These are phyloP conservation scores for Euspilapteryx auroguttella DNA, from an alignment of 2,888 invertebrate genomes.

Conservation along the genomic window DNA sequence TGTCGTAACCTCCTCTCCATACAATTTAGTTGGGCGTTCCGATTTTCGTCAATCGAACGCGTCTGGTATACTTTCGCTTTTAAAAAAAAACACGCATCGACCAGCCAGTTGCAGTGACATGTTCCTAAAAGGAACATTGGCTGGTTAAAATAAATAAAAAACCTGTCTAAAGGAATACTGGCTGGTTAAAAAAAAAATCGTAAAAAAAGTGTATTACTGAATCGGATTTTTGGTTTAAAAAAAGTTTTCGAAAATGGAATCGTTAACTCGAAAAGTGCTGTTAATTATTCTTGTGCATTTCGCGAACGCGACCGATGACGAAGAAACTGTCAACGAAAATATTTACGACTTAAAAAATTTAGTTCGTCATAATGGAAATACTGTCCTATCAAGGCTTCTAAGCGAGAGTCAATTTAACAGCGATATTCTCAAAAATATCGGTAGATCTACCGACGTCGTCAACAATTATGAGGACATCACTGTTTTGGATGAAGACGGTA, in stretches of 20 bases:
- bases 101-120: too few relatives aligned
- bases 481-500: constrained; percentile 29
- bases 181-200: background rate
- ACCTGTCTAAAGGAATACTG: too few relatives aligned
- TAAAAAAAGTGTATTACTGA: too few relatives aligned
- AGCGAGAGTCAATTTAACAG: constrained; percentile 22
- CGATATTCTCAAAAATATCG: constrained; percentile 20
- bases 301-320: constrained; percentile 14
- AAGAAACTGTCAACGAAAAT: constrained; percentile 16
- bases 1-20: too few relatives aligned
- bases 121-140: too few relatives aligned
- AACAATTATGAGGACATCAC: constrained; percentile 41
- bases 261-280: background rate
- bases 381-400: constrained; percentile 17
- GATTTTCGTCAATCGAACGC: too few relatives aligned
- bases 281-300: background rate
- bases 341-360: constrained; percentile 22
- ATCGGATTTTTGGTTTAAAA: background rate
- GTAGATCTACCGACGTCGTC: constrained; percentile 18
- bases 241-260: background rate
- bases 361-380: constrained; percentile 14
- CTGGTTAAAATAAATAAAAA: too few relatives aligned
- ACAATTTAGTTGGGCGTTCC: too few relatives aligned
- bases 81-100: too few relatives aligned
- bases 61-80: too few relatives aligned